These are phyloP conservation scores for Bovichtus diacanthus DNA, from an alignment of 2,797 vertebrate species.

Conservation along the genomic window DNA sequence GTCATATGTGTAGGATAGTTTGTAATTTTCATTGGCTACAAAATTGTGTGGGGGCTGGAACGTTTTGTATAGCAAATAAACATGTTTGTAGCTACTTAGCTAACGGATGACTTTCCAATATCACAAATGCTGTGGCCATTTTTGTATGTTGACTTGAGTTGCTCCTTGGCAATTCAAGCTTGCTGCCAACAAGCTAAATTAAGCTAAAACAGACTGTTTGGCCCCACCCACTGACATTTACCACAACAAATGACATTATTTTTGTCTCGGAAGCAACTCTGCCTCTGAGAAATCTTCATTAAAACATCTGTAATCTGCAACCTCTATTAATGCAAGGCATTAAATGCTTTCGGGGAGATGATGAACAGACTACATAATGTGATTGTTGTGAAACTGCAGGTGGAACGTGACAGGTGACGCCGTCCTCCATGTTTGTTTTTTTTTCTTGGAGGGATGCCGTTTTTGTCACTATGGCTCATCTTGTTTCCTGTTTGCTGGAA, in stretches of 20 bases:
- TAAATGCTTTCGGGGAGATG: neutral
- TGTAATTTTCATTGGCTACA: neutral
- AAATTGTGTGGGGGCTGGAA: neutral
- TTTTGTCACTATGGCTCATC: slow-evolving; percentile 16
- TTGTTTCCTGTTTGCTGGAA: slow-evolving; percentile 47
- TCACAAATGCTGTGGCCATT: neutral
- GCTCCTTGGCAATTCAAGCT: neutral
- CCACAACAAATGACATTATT: neutral
- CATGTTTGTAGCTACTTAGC: neutral
- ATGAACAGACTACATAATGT: neutral
- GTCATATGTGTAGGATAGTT: neutral
- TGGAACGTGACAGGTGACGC: neutral
- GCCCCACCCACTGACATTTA: slow-evolving; percentile 1
- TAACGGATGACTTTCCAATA: neutral
- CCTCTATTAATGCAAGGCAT: neutral
- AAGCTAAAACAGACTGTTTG: neutral
- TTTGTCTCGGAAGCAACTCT: slow-evolving; percentile 24
- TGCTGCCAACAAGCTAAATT: neutral
- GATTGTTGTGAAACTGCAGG: neutral
- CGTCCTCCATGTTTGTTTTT: slow-evolving; percentile 15
- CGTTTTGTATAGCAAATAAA: neutral
- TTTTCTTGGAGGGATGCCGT: neutral
- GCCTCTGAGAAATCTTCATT: neutral
- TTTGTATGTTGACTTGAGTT: neutral
- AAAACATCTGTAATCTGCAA: neutral